Evolutionary conservation across 2,797 vertebrate genomes (phyloP).

Genomic region (Monodelphis domestica): DNA sequence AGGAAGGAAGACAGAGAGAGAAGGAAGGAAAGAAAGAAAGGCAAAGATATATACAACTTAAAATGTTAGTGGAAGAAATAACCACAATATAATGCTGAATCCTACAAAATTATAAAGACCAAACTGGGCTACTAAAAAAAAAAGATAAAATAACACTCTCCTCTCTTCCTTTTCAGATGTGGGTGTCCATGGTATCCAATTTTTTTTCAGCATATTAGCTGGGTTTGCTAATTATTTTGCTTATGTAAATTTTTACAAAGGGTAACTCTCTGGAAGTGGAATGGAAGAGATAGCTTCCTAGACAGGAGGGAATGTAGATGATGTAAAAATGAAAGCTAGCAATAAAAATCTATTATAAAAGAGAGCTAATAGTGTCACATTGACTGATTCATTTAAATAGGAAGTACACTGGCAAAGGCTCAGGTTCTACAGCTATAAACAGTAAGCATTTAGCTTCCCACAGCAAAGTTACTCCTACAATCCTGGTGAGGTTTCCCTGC

Average conservation of each 20-base stretch:
- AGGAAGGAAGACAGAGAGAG: not conserved
- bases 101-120: not conserved
- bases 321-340: not conserved
- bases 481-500: not conserved
- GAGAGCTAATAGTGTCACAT: not conserved
- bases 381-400: not conserved
- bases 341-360: not conserved
- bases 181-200: not conserved
- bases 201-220: not conserved
- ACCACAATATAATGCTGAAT: not conserved
- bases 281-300: not conserved
- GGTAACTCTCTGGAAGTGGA: not conserved
- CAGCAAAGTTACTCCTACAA: not conserved
- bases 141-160: not conserved
- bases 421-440: not conserved
- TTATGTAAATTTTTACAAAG: not conserved
- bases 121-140: not conserved
- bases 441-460: not conserved
- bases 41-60: not conserved
- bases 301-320: not conserved
- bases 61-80: not conserved
- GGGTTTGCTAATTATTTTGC: not conserved
- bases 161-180: not conserved
- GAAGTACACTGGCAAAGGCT: not conserved
- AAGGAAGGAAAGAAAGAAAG: not conserved